Percentiles rank a stretch among this genome's conserved stretches.
Evolutionary conservation across 1,140 invertebrate species (phyloP).

Genomic region (Drosophila azteca): DNA sequence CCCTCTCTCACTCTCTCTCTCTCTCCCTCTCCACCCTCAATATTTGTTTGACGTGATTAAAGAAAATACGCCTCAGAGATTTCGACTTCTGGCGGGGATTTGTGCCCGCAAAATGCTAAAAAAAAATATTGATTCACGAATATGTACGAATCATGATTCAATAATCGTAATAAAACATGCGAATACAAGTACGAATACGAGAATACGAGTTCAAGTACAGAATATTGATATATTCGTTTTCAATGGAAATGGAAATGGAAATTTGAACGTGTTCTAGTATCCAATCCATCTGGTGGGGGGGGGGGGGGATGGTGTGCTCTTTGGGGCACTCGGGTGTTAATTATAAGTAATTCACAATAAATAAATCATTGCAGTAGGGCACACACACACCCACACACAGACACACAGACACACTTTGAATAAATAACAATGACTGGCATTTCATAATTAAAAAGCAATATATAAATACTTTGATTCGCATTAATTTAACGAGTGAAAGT

Average conservation of each 20-base stretch:
- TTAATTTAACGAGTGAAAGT: constrained; percentile 14
- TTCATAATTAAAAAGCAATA: constrained; percentile 26
- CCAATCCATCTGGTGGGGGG: no score
- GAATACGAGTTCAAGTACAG: background rate
- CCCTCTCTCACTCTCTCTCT: background rate
- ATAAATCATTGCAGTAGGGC: constrained; percentile 9
- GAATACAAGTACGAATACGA: no score
- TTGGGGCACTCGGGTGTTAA: no score
- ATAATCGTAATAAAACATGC: constrained; percentile 21
- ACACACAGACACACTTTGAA: constrained; percentile 28
- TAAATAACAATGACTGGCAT: constrained; percentile 36
- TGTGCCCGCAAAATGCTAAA: constrained; percentile 17
- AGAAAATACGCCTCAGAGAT: constrained; percentile 20
- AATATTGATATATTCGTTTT: no score
- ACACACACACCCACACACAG: constrained; percentile 13
- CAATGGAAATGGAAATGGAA: no score
- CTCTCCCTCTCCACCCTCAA: no score
- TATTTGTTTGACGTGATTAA: constrained; percentile 46
- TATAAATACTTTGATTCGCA: constrained; percentile 39
- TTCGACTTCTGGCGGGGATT: constrained; percentile 9
- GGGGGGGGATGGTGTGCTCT: no score
- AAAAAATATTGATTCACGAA: constrained; percentile 34
- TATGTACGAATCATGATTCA: constrained; percentile 16
- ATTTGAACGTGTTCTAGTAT: no score
- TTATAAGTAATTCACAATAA: constrained; percentile 8